Conservation (phyloP, 2,797 vertebrate species). For the Tachyglossus aculeatus region DNA sequence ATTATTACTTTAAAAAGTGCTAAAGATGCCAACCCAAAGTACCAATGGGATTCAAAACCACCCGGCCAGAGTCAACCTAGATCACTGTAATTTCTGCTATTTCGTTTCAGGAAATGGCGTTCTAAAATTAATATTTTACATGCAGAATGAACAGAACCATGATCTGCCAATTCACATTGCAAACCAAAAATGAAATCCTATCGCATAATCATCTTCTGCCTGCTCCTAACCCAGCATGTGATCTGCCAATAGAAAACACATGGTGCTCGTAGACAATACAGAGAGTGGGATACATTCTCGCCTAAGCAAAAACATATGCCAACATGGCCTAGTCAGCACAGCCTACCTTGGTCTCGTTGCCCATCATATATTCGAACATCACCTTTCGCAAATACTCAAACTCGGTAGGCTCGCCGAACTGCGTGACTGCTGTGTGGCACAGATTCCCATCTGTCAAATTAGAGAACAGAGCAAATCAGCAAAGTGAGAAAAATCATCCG, state of each 20-base stretch:
- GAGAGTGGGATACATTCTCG: neutral
- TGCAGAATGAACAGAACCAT: slow-evolving; percentile 16
- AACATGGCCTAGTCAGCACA: neutral
- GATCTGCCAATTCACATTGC: slow-evolving; percentile 7
- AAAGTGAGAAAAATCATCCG: slow-evolving; percentile 12
- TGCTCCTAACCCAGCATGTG: neutral
- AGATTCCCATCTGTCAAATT: slow-evolving; percentile 78
- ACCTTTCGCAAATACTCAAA: slow-evolving; percentile 97
- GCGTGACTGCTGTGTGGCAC: slow-evolving; percentile 75
- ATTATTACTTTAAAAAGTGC: slow-evolving; percentile 13
- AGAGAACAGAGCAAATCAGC: slow-evolving; percentile 30
- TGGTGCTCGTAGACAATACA: neutral
- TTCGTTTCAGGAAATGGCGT: slow-evolving; percentile 16
- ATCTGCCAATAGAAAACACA: neutral
- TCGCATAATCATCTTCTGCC: neutral
- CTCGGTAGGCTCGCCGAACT: slow-evolving; percentile 87
- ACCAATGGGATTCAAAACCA: slow-evolving; percentile 16
- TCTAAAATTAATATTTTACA: slow-evolving; percentile 19
- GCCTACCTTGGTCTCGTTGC: slow-evolving; percentile 96
- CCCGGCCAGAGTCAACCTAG: slow-evolving; percentile 1
- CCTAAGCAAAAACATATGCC: slow-evolving; percentile 5
- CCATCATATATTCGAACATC: slow-evolving; percentile 99
- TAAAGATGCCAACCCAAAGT: neutral
- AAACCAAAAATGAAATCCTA: neutral
- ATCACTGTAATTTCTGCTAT: neutral